Evolutionary conservation across 2,797 vertebrate species (phyloP).

Genomic region (Sebastes steindachneri): DNA sequence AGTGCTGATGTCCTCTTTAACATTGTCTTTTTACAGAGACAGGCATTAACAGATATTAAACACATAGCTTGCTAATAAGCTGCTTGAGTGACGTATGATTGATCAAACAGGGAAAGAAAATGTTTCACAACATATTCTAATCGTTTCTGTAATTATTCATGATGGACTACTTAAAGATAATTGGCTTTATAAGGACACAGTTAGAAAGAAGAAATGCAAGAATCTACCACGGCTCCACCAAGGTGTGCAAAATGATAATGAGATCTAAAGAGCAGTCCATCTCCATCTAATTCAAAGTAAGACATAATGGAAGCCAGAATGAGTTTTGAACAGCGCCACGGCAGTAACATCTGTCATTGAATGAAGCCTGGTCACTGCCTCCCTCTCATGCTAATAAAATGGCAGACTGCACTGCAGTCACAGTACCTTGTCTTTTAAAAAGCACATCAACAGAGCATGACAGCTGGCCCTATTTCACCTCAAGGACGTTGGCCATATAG

Average conservation of each 20-base stretch:
- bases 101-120: neutral
- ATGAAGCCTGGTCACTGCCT: conserved; percentile 15
- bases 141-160: neutral
- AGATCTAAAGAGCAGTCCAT: neutral
- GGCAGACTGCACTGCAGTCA: conserved; percentile 30
- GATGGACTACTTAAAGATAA: neutral
- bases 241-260: neutral
- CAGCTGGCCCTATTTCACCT: conserved; percentile 41
- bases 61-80: neutral
- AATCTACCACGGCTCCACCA: neutral
- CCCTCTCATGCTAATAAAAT: conserved; percentile 47
- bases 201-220: neutral
- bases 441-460: conserved; percentile 29
- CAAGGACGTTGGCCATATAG: conserved; percentile 28
- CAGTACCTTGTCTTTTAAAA: conserved; percentile 42
- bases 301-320: conserved; percentile 7
- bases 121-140: neutral
- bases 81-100: neutral
- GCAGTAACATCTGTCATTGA: conserved; percentile 31
- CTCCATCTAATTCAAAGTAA: conserved; percentile 19
- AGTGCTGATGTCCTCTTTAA: neutral
- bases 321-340: conserved; percentile 5
- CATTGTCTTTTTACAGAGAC: neutral
- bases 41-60: neutral
- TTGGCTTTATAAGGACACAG: neutral